Evolutionary conservation across 2,888 invertebrate genomes (phyloP).

Genomic region (Drosophila merina): DNA sequence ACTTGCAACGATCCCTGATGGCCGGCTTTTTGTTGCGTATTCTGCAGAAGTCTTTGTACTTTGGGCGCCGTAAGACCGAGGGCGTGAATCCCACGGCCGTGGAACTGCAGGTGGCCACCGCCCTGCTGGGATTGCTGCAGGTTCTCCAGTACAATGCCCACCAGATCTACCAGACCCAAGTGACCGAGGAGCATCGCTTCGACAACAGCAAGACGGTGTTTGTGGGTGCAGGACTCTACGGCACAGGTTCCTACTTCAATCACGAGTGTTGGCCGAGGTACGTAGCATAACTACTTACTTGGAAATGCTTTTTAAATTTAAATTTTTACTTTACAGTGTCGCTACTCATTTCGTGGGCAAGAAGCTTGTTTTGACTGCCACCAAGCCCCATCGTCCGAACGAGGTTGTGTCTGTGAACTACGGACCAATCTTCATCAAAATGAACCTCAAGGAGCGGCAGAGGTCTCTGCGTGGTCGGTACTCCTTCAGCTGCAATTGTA

Average conservation of each 20-base stretch:
- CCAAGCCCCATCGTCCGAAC: slow-evolving; percentile 87
- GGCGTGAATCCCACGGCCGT: slow-evolving; percentile 84
- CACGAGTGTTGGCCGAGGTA: slow-evolving; percentile 91
- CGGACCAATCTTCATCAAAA: slow-evolving; percentile 90
- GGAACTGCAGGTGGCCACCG: slow-evolving; percentile 87
- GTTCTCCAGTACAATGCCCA: slow-evolving; percentile 94
- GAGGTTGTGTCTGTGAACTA: slow-evolving; percentile 93
- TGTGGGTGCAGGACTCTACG: slow-evolving; percentile 88
- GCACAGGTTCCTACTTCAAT: slow-evolving; percentile 91
- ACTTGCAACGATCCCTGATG: slow-evolving; percentile 91
- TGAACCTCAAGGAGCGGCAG: slow-evolving; percentile 86
- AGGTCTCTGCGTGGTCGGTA: slow-evolving; percentile 88
- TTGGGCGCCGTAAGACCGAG: slow-evolving; percentile 84
- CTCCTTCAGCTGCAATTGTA: slow-evolving; percentile 91
- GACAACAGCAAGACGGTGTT: slow-evolving; percentile 81
- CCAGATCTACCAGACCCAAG: slow-evolving; percentile 90
- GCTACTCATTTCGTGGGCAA: slow-evolving; percentile 91
- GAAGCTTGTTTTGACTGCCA: slow-evolving; percentile 88
- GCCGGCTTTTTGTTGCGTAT: slow-evolving; percentile 90
- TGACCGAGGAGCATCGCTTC: slow-evolving; percentile 85
- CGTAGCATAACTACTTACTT: neutral
- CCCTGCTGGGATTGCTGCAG: slow-evolving; percentile 89
- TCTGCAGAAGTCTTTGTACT: slow-evolving; percentile 88
- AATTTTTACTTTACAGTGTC: slow-evolving; percentile 84
- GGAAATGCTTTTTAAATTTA: neutral